Conservation (phyloP, 1,140 invertebrate genomes). For the Brachionus asplanchnoidis region DNA sequence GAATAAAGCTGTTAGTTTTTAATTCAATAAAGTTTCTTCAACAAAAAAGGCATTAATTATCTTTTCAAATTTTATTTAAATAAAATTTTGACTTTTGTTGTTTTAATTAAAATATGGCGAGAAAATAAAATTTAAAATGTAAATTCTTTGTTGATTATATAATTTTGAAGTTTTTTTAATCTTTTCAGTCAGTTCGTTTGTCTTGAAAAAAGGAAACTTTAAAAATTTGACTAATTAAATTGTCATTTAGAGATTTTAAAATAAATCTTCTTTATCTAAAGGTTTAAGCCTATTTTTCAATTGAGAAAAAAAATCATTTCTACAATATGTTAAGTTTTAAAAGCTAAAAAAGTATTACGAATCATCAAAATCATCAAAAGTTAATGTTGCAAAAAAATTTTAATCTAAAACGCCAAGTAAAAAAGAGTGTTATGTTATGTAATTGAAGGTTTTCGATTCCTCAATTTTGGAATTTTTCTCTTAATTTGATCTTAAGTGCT, state of each 20-base stretch:
- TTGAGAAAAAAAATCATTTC: not conserved
- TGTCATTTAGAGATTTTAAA: constrained; percentile 16
- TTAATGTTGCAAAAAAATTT: not conserved
- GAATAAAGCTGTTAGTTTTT: not conserved
- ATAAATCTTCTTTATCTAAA: not conserved
- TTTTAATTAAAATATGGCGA: not conserved
- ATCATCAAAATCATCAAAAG: not conserved
- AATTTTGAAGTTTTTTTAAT: not conserved
- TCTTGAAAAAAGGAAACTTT: not conserved
- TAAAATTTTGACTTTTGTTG: constrained; percentile 4
- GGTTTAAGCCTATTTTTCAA: not conserved
- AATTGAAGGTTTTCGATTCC: constrained; percentile 27
- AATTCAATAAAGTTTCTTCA: constrained; percentile 2
- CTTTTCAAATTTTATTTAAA: constrained; percentile 14
- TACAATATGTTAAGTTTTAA: not conserved
- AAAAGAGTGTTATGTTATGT: not conserved
- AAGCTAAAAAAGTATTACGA: not conserved
- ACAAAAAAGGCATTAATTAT: constrained; percentile 10
- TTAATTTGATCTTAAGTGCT: constrained; percentile 32
- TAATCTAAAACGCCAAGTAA: not conserved
- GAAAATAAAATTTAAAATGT: constrained; percentile 1
- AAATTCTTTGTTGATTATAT: constrained; percentile 1
- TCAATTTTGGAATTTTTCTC: not conserved
- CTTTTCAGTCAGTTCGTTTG: not conserved
- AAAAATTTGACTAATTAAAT: constrained; percentile 10